Conservation (phyloP, 2,888 invertebrate genomes). For the Mesoligia furuncula region DNA sequence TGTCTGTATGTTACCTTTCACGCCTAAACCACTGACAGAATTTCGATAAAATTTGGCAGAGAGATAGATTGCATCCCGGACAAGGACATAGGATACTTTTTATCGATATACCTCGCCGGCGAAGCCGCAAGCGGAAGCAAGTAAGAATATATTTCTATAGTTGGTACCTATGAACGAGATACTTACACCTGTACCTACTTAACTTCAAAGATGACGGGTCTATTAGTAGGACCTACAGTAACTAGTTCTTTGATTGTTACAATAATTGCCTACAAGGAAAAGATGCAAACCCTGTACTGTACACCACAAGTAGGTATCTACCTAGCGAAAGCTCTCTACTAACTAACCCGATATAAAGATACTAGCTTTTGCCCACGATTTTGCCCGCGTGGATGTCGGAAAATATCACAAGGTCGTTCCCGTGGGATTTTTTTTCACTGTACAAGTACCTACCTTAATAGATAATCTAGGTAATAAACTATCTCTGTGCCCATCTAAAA, state of each 20-base stretch:
- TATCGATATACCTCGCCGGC: too few species aligned
- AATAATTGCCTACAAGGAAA: background rate
- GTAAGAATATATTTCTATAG: too few species aligned
- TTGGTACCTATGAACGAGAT: too few species aligned
- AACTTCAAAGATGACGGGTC: background rate
- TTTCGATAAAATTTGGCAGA: too few species aligned
- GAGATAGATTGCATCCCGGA: too few species aligned
- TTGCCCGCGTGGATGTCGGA: too few species aligned
- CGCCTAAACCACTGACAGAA: too few species aligned
- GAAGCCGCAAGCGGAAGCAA: too few species aligned
- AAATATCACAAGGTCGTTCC: too few species aligned
- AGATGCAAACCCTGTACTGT: background rate
- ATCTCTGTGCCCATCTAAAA: background rate
- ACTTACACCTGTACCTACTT: background rate
- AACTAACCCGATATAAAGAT: background rate
- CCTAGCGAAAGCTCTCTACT: background rate
- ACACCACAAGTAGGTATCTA: background rate
- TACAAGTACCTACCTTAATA: background rate
- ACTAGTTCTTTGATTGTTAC: background rate
- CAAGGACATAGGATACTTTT: too few species aligned
- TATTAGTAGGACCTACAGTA: background rate
- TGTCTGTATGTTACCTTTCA: too few species aligned
- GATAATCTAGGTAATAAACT: background rate
- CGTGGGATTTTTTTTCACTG: background rate
- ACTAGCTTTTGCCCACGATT: background rate